These are phyloP conservation scores for Liparis tanakae DNA, from an alignment of 2,797 vertebrate genomes.

Conservation along the genomic window DNA sequence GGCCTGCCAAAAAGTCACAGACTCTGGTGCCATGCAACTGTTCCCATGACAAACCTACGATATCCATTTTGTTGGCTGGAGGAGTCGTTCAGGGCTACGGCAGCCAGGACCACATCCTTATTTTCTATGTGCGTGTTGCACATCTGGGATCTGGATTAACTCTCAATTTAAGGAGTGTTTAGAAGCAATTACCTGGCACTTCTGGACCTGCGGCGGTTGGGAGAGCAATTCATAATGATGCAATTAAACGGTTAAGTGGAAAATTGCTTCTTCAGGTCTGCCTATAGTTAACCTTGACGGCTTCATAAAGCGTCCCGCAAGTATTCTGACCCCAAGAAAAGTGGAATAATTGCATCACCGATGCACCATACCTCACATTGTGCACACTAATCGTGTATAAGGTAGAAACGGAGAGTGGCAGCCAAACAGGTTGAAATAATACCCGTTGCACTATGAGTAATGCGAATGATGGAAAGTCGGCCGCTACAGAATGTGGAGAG, in stretches of 20 bases:
- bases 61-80: constrained; percentile 57
- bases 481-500: constrained; percentile 22
- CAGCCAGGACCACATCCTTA: constrained; percentile 22
- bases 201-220: constrained; percentile 13
- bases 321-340: not conserved
- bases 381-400: not conserved
- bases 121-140: constrained; percentile 41
- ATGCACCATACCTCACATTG: constrained; percentile 4
- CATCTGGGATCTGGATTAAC: constrained; percentile 65
- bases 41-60: constrained; percentile 44
- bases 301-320: not conserved
- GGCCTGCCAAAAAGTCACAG: constrained; percentile 63
- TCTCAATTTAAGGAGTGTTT: constrained; percentile 58
- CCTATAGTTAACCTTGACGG: constrained; percentile 17
- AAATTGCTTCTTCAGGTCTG: constrained; percentile 2
- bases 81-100: constrained; percentile 3
- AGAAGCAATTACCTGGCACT: constrained; percentile 53
- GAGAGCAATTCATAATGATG: constrained; percentile 3
- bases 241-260: constrained; percentile 12
- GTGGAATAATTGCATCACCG: constrained; percentile 11
- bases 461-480: constrained; percentile 34
- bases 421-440: constrained; percentile 15
- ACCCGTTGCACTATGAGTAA: constrained; percentile 10
- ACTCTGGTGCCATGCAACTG: constrained; percentile 43
- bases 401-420: constrained; percentile 10